Evolutionary conservation across 2,888 invertebrate species (phyloP).

Genomic region (Agriopis aurantiaria): DNA sequence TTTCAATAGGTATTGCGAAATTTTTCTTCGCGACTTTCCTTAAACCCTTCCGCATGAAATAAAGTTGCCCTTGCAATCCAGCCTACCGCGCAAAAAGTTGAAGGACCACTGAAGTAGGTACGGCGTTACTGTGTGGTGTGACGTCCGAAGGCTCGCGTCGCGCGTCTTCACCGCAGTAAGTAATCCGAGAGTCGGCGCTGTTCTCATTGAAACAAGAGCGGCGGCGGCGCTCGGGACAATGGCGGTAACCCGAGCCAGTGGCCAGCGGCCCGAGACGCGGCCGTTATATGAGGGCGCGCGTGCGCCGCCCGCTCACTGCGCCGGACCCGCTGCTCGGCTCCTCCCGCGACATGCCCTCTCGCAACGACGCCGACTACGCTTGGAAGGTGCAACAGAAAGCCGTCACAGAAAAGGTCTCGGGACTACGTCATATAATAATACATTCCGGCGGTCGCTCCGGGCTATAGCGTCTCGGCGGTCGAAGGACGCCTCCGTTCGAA

Average conservation of each 20-base stretch:
- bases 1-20: too few relatives aligned
- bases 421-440: constrained; percentile 13
- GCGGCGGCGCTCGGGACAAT: neutral
- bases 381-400: constrained; percentile 70
- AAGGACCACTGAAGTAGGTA: too few relatives aligned
- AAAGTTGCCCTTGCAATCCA: too few relatives aligned
- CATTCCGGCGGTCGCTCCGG: neutral
- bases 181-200: neutral
- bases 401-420: constrained; percentile 66
- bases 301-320: constrained; percentile 40
- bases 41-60: too few relatives aligned
- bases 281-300: constrained; percentile 23
- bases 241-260: constrained; percentile 34
- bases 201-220: neutral
- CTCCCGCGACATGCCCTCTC: constrained; percentile 51
- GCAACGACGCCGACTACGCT: constrained; percentile 64
- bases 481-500: neutral
- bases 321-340: constrained; percentile 49
- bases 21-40: too few relatives aligned
- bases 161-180: neutral
- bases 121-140: too few relatives aligned
- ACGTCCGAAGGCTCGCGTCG: too few relatives aligned
- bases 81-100: too few relatives aligned
- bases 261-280: neutral
- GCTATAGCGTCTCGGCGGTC: neutral